Base-by-base conservation (phyloP, 2,888 invertebrate species). In the Sicus ferrugineus region DNA sequence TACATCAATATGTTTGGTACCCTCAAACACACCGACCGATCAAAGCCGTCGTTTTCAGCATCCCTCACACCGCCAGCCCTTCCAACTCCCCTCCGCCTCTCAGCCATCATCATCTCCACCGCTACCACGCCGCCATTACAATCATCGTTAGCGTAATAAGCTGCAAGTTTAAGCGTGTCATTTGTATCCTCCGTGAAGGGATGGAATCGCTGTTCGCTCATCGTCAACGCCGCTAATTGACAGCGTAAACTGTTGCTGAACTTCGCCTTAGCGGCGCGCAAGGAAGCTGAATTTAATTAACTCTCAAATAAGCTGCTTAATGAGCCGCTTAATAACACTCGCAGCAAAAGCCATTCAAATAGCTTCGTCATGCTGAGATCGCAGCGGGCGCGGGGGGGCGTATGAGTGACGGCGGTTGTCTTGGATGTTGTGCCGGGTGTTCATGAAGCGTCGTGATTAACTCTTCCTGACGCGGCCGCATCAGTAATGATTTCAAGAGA, bases 201-300 rank as follows among this genome's bases (percentile, higher is more conserved):
- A 14, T 19, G 26, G 11, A 28, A 16, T 54, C 23, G 23, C 16
- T 26, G 28, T 42, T 42, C 16, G 4, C n/a, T 4, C 23, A 11
- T 14, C 54, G 23, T 28, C 28, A 54, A 26, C 26, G 7, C 14
- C 14, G 28, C 28, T 54, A 54, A 54, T 28, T 28, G 26, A 54
- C 54, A 54, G 54, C 26, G 28, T 14, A 26, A 23, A 14, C 28
- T 54, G 54, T 54, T 54, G 26, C 54, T 54, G 54, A 23, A n/a
- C n/a, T n/a, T 54, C 14, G 28, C 23, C 3, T 3, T 19, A 14
- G 26, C 28, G 28, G 54, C 23, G 14, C 26, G 50, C 50, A 21
- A 23, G 26, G 26, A 26, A 11, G 23, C 28, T 28, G 28, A 28
- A 28, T 54, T 54, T 54, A 54, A 54, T 54, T 28, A 54, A 11